Evolutionary conservation across 2,888 invertebrate genomes (phyloP), one percentile per base, ranked within the genome.

Genomic region (Allygus modestus): DNA sequence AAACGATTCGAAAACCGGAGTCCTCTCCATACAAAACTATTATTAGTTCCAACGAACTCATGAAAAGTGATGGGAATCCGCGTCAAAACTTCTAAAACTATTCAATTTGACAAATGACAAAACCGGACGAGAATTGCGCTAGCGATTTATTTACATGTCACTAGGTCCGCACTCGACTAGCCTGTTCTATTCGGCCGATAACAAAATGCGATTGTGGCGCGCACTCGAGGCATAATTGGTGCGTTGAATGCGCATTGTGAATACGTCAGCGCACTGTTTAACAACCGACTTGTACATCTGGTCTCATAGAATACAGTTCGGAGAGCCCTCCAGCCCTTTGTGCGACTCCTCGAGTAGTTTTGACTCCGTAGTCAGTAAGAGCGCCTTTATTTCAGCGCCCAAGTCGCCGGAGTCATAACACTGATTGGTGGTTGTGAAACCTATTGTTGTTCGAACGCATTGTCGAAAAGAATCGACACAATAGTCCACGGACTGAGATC

Each of bases 71-170:
- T n/a, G 37, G 23, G 37, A 15, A 33, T 17, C 71, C 77, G 73
- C 43, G 77, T 46, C 46, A 46, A 37, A 77, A 77, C 77, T 77
- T 77, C 2, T 43, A 51, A 37, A 77, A 77, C 77, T 41, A 77
- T 41, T 43, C 28, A 77, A 9, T 77, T 77, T 77, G 77, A 77
- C 77, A 51, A 77, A 77, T 77, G 77, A 77, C 77, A 46, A 77
- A 77, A 43, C 46, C 28, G 51, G 37, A 51, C 28, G 51, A 11
- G 43, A 5, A 17, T 20, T 17, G 4, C 17, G 17, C n/a, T n/a
- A 46, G 15, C 77, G 77, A 77, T 77, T 77, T 77, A 77, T 77
- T 77, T 28, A 28, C 77, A 51, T 71, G 71, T 71, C 77, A 77
- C 51, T 28, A 31, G 31, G 28, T 23, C 9, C 15, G 28, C 17